Base-by-base conservation (phyloP, 1,140 invertebrate species). In the Panulirus ornatus region DNA sequence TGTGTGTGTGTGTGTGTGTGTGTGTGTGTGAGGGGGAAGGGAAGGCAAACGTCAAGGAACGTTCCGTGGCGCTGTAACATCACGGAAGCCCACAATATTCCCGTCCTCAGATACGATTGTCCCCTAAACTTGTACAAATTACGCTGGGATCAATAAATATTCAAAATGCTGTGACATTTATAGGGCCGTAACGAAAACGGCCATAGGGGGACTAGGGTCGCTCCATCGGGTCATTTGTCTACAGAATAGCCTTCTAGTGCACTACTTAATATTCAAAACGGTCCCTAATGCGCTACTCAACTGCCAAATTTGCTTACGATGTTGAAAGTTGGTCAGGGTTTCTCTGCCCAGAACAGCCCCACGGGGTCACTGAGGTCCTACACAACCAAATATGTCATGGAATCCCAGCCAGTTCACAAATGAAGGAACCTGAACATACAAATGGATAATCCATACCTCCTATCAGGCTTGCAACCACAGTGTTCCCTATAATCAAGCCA, bases 181-280 rank as follows among this genome's bases (percentile, higher is more conserved):
- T 42, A 27, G 83, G 83, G 42, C 34, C 83, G 70, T 85, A 85
- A 75, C 70, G 14, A 51, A 85, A 85, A 85, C 75, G 83, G 70
- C 40, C 58, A 51, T 14, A 27, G 63, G 58, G 63, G 81, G 58
- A 22, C 22, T 19, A 36, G 82, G 44, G 58, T 71, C 66, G 83
- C 51, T 70, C 83, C 75, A 85, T 75, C 75, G 66, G 83, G 54
- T 85, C 83, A 71, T 85, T 85, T 85, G 83, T 85, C 83, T 85
- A 73, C 40, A 54, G 83, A 85, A 85, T 85, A 30, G 42, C 83
- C 83, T 85, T 71, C 42, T 42, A 73, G 66, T 75, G 71, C 83
- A 73, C 83, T 85, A 44, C 66, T 85, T 85, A 85, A 85, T 85
- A 85, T 66, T 71, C 40, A 27, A 51, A 71, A 73, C 83, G 40